Evolutionary conservation across 2,797 vertebrate genomes (phyloP).

Genomic region (Melanotaenia boesemani): DNA sequence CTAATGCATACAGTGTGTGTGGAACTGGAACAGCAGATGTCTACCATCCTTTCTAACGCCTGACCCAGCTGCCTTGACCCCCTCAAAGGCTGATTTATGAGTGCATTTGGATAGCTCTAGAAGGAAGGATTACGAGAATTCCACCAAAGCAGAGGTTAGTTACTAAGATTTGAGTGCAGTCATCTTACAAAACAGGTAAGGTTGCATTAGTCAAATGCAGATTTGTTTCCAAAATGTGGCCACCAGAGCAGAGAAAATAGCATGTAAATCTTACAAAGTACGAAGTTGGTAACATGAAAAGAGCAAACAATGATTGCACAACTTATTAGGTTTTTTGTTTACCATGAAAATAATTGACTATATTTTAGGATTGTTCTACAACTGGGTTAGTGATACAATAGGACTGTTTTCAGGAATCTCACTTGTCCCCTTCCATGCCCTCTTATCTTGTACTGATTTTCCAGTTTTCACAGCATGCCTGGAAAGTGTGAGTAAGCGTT

Average conservation of each 20-base stretch:
- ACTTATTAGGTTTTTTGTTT: too few relatives aligned
- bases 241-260: neutral
- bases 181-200: neutral
- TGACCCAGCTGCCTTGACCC: constrained; percentile 46
- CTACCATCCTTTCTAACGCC: constrained; percentile 25
- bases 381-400: neutral
- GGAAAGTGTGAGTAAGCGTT: constrained; percentile 54
- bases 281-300: too few relatives aligned
- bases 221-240: neutral
- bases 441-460: constrained; percentile 55
- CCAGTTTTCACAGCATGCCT: constrained; percentile 55
- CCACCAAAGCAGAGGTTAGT: neutral
- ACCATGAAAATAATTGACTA: neutral
- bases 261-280: neutral
- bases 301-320: neutral
- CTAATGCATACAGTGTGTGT: constrained; percentile 11
- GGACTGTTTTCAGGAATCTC: constrained; percentile 55
- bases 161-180: neutral
- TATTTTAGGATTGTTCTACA: neutral
- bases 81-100: constrained; percentile 1
- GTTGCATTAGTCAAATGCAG: neutral
- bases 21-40: constrained; percentile 25
- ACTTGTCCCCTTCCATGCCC: constrained; percentile 26
- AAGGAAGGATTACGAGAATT: neutral
- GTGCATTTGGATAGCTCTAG: neutral